Conservation (phyloP, 2,797 vertebrate species). For the Eptatretus atami region DNA sequence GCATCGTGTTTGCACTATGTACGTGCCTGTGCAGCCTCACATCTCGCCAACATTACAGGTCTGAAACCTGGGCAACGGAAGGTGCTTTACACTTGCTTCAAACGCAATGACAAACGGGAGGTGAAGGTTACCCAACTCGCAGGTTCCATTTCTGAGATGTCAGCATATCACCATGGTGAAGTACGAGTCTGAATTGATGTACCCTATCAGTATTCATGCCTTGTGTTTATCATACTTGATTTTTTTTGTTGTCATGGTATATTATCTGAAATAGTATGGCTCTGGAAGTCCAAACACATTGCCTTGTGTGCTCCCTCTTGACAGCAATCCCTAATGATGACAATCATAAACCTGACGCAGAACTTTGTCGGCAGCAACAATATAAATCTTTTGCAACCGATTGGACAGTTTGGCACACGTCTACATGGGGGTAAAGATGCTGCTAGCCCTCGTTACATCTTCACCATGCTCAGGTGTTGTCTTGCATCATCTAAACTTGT, state of each 20-base stretch:
- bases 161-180: slow-evolving; percentile 90
- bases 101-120: slow-evolving; percentile 74
- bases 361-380: slow-evolving; percentile 97
- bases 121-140: slow-evolving; percentile 93
- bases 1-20: too few relatives aligned
- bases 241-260: too few relatives aligned
- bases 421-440: slow-evolving; percentile 81
- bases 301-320: not conserved
- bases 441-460: slow-evolving; percentile 95
- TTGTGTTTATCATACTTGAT: too few relatives aligned
- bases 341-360: slow-evolving; percentile 69
- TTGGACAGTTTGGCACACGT: slow-evolving; percentile 83
- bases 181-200: slow-evolving; percentile 16
- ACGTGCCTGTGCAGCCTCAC: too few relatives aligned
- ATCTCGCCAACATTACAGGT: slow-evolving; percentile 18
- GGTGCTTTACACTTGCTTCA: slow-evolving; percentile 70
- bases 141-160: slow-evolving; percentile 94
- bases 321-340: slow-evolving; percentile 77
- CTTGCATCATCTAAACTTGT: not conserved
- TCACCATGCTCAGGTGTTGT: slow-evolving; percentile 81
- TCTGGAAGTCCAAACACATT: not conserved
- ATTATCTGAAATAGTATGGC: not conserved
- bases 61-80: slow-evolving; percentile 90
- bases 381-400: slow-evolving; percentile 57
- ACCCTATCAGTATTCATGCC: too few relatives aligned